These are phyloP conservation scores for Anser cygnoides DNA, from an alignment of 2,113 vertebrate genomes.

Conservation along the genomic window DNA sequence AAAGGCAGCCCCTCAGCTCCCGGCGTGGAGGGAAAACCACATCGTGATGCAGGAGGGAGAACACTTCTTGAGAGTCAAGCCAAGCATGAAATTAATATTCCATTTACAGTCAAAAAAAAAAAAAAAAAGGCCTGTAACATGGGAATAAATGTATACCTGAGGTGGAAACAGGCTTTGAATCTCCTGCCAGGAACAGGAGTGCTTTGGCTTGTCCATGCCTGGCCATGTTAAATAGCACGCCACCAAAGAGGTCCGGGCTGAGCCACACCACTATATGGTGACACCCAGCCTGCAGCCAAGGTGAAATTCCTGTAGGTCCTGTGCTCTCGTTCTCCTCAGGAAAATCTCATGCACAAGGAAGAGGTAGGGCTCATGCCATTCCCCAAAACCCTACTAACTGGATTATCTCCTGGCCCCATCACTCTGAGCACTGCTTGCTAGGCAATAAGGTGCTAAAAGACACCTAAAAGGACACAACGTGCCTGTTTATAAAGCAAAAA, in stretches of 20 bases:
- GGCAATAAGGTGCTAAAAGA: not conserved
- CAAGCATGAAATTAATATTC: constrained; percentile 64
- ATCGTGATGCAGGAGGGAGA: not conserved
- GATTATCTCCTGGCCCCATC: not conserved
- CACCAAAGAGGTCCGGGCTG: not conserved
- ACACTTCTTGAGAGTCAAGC: constrained; percentile 6
- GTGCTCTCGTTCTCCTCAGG: not conserved
- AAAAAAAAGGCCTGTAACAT: not conserved
- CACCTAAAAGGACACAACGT: not conserved
- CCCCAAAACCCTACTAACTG: not conserved
- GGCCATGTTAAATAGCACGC: accelerated
- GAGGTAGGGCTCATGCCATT: not conserved
- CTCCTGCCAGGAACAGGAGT: not conserved
- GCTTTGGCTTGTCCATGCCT: not conserved
- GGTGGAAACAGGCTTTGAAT: not conserved
- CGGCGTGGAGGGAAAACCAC: not conserved
- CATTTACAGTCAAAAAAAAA: not conserved
- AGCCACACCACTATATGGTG: not conserved
- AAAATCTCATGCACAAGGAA: not conserved
- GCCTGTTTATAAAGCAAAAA: not conserved
- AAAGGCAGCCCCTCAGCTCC: not conserved
- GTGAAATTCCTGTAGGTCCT: not conserved
- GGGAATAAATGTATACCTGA: not conserved
- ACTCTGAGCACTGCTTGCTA: not conserved
- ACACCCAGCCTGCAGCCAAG: accelerated